Conservation (phyloP, 2,888 invertebrate species). For the Bembecia ichneumoniformis region DNA sequence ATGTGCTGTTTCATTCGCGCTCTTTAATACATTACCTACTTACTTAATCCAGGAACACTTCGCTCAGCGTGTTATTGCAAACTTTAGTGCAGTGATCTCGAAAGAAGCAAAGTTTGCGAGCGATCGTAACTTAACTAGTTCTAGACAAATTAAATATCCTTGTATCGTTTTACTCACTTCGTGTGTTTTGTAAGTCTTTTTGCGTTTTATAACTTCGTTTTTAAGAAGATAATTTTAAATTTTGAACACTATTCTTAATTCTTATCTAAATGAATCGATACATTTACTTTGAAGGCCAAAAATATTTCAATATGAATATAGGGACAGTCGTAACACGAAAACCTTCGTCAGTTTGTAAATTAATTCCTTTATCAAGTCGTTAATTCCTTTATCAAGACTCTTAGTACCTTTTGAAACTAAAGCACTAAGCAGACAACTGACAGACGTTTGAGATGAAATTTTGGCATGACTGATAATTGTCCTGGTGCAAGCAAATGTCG, state of each 20-base stretch:
- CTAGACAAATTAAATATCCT: constrained; percentile 1
- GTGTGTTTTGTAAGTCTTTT: not conserved
- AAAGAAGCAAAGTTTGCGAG: constrained; percentile 12
- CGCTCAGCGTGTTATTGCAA: constrained; percentile 20
- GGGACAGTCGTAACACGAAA: too few species aligned
- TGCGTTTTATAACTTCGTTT: not conserved
- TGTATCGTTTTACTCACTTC: not conserved
- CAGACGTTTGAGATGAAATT: too few species aligned
- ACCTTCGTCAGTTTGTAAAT: too few species aligned
- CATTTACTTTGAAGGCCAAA: too few species aligned
- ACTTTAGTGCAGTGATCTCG: constrained; percentile 20
- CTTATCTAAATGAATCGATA: not conserved
- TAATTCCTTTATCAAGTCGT: too few species aligned
- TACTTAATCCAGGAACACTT: constrained; percentile 22
- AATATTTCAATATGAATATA: not conserved
- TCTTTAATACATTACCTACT: constrained; percentile 8
- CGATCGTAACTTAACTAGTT: constrained; percentile 15
- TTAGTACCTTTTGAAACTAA: too few species aligned
- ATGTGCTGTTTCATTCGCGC: not conserved
- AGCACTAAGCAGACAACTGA: too few species aligned
- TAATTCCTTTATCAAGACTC: too few species aligned
- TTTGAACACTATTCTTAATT: not conserved
- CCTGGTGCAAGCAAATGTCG: too few species aligned
- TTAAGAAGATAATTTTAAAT: not conserved
- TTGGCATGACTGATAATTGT: too few species aligned